phyloP scores from a whole-genome alignment of 2,113 vertebrate genomes.

The Neolamprologus longior region DNA sequence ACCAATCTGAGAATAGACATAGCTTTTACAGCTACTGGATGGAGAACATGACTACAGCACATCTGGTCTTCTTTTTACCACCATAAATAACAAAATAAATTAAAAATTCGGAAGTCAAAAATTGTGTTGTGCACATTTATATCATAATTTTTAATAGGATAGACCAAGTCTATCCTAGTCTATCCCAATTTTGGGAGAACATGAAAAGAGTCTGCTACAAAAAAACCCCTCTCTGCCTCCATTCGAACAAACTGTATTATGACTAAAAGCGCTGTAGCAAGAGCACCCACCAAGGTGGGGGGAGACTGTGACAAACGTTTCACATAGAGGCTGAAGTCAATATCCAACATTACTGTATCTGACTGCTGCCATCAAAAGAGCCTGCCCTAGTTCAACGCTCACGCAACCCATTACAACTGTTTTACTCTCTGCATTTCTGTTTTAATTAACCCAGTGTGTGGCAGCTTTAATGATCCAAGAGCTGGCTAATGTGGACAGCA shows the following conservation, averaged over 20 bases:
- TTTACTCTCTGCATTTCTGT: slow-evolving; percentile 3
- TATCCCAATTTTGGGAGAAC: neutral
- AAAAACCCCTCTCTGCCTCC: neutral
- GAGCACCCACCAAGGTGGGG: neutral
- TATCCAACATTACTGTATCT: neutral
- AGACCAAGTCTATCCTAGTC: neutral
- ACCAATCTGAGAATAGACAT: neutral
- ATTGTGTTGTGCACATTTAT: neutral
- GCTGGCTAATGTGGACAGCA: neutral
- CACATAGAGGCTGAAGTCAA: slow-evolving; percentile 5
- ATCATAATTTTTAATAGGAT: neutral
- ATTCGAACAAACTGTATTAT: neutral
- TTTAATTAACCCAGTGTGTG: slow-evolving; percentile 2
- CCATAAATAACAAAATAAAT: neutral
- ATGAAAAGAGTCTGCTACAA: neutral
- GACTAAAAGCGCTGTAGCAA: neutral
- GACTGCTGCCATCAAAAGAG: slow-evolving; percentile 46
- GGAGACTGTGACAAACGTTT: slow-evolving; percentile 4
- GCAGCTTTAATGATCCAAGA: slow-evolving; percentile 20
- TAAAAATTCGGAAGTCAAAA: neutral
- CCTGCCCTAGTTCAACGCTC: slow-evolving; percentile 25
- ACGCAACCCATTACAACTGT: neutral
- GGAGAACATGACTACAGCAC: neutral
- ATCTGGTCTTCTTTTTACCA: neutral
- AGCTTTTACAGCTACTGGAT: neutral